Percentiles rank a stretch among this genome's conserved stretches.
These are phyloP conservation scores for Avahi laniger DNA, from an alignment of 2,797 vertebrate genomes.

Conservation along the genomic window DNA sequence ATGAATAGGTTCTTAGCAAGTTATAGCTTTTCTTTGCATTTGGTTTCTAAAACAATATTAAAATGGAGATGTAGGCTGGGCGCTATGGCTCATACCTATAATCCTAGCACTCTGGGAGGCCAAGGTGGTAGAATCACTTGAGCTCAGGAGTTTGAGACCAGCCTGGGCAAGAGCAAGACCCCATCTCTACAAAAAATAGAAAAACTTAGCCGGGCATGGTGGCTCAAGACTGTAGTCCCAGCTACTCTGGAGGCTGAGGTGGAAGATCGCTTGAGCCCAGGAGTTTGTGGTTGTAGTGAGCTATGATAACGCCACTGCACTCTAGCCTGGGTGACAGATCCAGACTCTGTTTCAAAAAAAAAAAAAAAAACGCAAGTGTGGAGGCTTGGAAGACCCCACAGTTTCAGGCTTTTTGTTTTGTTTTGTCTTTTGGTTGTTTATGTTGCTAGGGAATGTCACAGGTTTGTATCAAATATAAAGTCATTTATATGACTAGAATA, in stretches of 20 bases:
- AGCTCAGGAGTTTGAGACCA: neutral
- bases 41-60: conserved; percentile 27
- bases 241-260: neutral
- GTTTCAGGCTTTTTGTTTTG: neutral
- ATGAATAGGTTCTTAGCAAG: neutral
- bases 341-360: neutral
- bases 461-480: neutral
- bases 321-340: too few relatives aligned
- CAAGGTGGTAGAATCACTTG: too few relatives aligned
- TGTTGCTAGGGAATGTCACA: neutral
- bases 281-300: neutral
- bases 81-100: too few relatives aligned
- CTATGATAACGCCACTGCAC: neutral
- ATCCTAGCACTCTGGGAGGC: too few relatives aligned
- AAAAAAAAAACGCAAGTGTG: neutral
- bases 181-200: neutral
- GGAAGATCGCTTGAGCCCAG: neutral
- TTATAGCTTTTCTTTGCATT: conserved; percentile 4
- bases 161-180: neutral
- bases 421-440: neutral
- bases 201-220: neutral
- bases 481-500: neutral
- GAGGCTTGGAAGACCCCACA: neutral
- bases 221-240: neutral
- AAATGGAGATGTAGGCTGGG: neutral